Conservation (phyloP, 2,113 vertebrate species). For the Phycodurus eques region DNA sequence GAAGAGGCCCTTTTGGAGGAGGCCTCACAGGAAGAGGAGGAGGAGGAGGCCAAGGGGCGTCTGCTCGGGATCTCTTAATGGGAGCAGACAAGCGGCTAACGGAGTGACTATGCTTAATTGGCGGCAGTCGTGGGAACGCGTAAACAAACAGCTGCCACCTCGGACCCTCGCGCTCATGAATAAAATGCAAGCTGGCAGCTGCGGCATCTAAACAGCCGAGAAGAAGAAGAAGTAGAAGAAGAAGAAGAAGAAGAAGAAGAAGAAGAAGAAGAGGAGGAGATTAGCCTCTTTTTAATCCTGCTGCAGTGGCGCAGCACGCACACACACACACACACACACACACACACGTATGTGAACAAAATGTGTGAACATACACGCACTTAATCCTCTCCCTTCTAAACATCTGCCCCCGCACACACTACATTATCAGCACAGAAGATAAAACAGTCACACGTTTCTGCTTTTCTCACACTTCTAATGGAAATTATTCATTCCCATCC, state of each 20-base stretch:
- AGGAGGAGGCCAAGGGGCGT: conserved; percentile 37
- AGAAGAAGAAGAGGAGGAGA: conserved; percentile 56
- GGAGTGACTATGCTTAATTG: conserved; percentile 73
- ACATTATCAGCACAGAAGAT: background rate
- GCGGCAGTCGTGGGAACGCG: conserved; percentile 78
- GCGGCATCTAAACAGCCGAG: conserved; percentile 37
- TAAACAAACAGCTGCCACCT: conserved; percentile 80
- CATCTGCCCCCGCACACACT: conserved; percentile 6
- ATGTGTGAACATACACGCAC: conserved; percentile 35
- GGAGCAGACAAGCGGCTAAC: conserved; percentile 74
- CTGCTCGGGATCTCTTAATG: conserved; percentile 72
- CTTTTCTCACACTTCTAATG: background rate
- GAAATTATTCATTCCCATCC: background rate
- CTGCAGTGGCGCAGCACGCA: conserved; percentile 31
- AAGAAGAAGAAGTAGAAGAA: conserved; percentile 33
- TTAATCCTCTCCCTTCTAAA: conserved; percentile 24
- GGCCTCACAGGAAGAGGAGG: background rate
- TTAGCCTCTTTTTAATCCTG: conserved; percentile 60
- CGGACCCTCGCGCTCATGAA: conserved; percentile 62
- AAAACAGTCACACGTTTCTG: background rate
- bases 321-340: conserved; percentile 19
- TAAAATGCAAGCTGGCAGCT: conserved; percentile 70
- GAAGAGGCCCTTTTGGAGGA: background rate
- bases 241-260: conserved; percentile 51
- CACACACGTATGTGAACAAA: conserved; percentile 10